A percentile compares a stretch with the other conserved stretches of the same genome.
Evolutionary conservation across 2,797 vertebrate genomes (phyloP).

Genomic region (Botia almorhae): DNA sequence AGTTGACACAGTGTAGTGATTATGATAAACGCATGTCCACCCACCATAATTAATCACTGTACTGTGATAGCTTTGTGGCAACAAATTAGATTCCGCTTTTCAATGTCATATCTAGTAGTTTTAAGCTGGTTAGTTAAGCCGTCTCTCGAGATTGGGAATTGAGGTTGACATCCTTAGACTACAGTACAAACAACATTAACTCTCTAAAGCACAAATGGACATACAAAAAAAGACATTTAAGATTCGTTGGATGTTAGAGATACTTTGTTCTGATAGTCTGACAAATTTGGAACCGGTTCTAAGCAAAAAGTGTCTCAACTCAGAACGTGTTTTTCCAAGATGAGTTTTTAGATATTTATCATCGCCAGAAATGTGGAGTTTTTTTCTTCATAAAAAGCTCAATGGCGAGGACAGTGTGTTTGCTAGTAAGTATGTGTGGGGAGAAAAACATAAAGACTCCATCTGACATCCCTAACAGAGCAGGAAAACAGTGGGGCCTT

Average conservation of each 20-base stretch:
- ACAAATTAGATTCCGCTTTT: slow-evolving; percentile 10
- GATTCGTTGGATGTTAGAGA: not conserved
- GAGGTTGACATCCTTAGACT: not conserved
- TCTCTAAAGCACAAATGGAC: not conserved
- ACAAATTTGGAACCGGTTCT: not conserved
- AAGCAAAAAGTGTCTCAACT: not conserved
- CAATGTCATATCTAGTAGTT: not conserved
- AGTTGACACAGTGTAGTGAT: not conserved
- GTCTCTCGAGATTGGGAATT: not conserved
- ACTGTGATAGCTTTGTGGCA: not conserved
- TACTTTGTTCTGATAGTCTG: slow-evolving; percentile 7
- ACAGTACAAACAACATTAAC: not conserved
- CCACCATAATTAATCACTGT: slow-evolving; percentile 4
- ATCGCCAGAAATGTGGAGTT: slow-evolving; percentile 8
- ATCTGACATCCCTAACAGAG: slow-evolving; percentile 68
- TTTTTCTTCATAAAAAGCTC: not conserved
- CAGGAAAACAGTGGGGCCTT: slow-evolving; percentile 65
- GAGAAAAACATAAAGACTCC: slow-evolving; percentile 47
- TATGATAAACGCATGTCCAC: slow-evolving; percentile 17
- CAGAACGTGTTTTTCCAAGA: slow-evolving; percentile 10
- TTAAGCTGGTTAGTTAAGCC: not conserved
- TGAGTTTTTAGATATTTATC: slow-evolving; percentile 19
- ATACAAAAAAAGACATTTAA: not conserved
- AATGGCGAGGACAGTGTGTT: slow-evolving; percentile 52
- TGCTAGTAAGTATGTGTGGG: slow-evolving; percentile 20